Conservation (phyloP, 2,888 invertebrate species). For the Chromoteleia sp. region DNA sequence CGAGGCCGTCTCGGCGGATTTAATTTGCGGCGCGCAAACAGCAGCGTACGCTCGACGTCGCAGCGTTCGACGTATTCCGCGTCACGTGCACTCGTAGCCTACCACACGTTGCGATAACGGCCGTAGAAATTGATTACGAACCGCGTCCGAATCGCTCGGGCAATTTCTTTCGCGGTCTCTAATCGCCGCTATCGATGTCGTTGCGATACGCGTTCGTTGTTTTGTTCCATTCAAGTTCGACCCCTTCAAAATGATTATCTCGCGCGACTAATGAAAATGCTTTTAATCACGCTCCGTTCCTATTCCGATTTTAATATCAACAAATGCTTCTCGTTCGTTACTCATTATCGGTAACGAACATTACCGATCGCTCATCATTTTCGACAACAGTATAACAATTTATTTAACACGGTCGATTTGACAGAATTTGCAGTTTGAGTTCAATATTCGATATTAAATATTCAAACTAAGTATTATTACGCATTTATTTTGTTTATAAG, state of each 20-base stretch:
- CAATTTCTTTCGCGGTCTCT: conserved; percentile 59
- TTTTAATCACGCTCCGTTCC: background rate
- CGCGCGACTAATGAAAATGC: background rate
- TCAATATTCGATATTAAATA: too few relatives aligned
- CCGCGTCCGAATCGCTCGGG: conserved; percentile 63
- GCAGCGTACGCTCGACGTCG: conserved; percentile 25
- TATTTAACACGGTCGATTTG: too few relatives aligned
- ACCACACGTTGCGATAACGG: conserved; percentile 70
- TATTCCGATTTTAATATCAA: too few relatives aligned
- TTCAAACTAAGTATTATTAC: too few relatives aligned
- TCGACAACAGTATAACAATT: too few relatives aligned
- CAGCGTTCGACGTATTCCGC: conserved; percentile 49
- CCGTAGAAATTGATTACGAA: conserved; percentile 71
- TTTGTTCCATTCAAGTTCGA: conserved; percentile 44
- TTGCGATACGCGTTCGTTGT: conserved; percentile 48
- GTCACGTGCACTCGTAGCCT: conserved; percentile 66
- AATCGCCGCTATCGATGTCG: conserved; percentile 65
- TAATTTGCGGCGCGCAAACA: conserved; percentile 44
- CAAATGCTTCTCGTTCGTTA: background rate
- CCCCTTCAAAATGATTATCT: conserved; percentile 36
- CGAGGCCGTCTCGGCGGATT: conserved; percentile 47
- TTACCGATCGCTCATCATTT: too few relatives aligned
- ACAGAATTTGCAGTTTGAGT: too few relatives aligned
- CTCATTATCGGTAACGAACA: too few relatives aligned
- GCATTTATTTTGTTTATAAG: too few relatives aligned